phyloP scores from a whole-genome alignment of 2,888 invertebrate species.

The Hemistola chrysoprasaria region DNA sequence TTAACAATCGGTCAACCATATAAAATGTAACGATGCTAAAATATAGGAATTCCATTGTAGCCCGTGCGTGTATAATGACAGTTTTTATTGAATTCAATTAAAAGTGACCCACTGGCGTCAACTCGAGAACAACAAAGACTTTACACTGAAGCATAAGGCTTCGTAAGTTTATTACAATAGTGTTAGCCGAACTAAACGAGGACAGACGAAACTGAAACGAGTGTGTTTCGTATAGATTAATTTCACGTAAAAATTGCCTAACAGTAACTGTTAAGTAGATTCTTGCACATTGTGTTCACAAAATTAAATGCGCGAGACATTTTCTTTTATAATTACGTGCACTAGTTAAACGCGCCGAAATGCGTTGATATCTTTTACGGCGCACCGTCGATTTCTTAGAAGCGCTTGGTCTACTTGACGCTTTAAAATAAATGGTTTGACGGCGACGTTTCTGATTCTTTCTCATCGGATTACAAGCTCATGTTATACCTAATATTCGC shows the following conservation, averaged over 20 bases:
- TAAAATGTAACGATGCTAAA: conserved; percentile 37
- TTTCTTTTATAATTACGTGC: conserved; percentile 18
- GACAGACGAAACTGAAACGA: conserved; percentile 34
- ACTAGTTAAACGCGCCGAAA: conserved; percentile 26
- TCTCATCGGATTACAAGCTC: conserved; percentile 4
- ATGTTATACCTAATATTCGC: conserved; percentile 6
- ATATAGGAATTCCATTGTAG: conserved; percentile 50
- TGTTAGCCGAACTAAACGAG: conserved; percentile 33
- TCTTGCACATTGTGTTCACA: conserved; percentile 12
- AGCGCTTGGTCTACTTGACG: conserved; percentile 21
- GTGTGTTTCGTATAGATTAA: conserved; percentile 34
- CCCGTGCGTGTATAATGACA: conserved; percentile 72
- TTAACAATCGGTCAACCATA: conserved; percentile 7
- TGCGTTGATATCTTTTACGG: conserved; percentile 34
- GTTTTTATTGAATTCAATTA: conserved; percentile 75
- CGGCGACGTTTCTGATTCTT: conserved; percentile 2
- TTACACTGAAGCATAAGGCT: conserved; percentile 36
- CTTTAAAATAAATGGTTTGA: conserved; percentile 10
- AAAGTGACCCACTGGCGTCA: conserved; percentile 68
- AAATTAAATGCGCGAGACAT: conserved; percentile 11
- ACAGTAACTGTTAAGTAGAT: conserved; percentile 31
- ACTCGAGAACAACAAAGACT: conserved; percentile 48
- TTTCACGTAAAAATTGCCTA: conserved; percentile 40
- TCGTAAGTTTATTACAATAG: conserved; percentile 43
- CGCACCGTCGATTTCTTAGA: conserved; percentile 24